Evolutionary conservation across 2,113 vertebrate genomes (phyloP).

Genomic region (Oophaga pumilio): DNA sequence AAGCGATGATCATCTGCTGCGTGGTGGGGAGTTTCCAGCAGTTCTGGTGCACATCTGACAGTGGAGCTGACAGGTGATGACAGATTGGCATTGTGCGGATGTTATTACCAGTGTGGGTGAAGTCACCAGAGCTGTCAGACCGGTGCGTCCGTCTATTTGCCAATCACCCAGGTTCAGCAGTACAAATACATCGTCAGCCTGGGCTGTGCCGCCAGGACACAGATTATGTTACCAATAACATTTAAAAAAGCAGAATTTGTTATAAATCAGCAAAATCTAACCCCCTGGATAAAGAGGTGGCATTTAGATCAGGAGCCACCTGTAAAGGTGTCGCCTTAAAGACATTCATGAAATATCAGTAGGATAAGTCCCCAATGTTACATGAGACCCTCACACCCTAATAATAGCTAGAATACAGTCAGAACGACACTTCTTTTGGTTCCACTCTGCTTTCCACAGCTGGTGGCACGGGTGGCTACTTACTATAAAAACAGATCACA

Average conservation of each 20-base stretch:
- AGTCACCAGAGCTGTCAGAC: not conserved
- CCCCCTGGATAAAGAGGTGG: too few species aligned
- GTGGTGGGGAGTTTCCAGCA: not conserved
- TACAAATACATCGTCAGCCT: not conserved
- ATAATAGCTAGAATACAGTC: too few species aligned
- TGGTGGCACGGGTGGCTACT: too few species aligned
- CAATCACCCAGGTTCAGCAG: not conserved
- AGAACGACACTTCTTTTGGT: too few species aligned
- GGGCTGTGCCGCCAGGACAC: not conserved
- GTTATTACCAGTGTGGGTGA: not conserved
- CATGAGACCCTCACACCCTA: too few species aligned
- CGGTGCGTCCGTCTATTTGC: not conserved
- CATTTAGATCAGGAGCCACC: too few species aligned
- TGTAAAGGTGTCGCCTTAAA: too few species aligned
- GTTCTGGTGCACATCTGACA: not conserved
- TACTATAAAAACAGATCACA: too few species aligned
- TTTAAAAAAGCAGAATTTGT: not conserved
- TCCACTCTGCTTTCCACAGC: too few species aligned
- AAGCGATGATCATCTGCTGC: not conserved
- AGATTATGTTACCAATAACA: not conserved
- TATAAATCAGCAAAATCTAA: not conserved
- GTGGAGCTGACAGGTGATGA: not conserved
- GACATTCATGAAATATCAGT: too few species aligned
- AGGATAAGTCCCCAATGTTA: too few species aligned
- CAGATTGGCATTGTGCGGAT: not conserved